phyloP scores from a whole-genome alignment of 2,113 vertebrate genomes.

The Vombatus ursinus region DNA sequence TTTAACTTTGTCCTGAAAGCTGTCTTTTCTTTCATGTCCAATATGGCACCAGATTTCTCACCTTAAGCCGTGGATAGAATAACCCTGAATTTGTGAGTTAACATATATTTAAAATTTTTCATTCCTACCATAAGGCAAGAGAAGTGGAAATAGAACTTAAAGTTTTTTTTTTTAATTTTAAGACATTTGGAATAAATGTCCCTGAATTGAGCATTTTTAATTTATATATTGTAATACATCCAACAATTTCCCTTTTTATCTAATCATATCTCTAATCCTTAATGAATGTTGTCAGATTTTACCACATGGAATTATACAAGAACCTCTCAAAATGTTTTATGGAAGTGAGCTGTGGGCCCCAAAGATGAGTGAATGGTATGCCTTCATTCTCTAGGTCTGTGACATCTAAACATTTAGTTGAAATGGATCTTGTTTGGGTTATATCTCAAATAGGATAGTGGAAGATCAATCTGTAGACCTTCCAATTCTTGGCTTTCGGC shows the following conservation, averaged over 20 bases:
- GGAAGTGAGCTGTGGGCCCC: not conserved
- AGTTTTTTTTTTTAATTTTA: not conserved
- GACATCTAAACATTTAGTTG: not conserved
- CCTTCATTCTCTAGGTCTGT: not conserved
- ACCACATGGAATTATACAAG: constrained; percentile 3
- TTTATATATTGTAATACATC: not conserved
- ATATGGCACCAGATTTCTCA: not conserved
- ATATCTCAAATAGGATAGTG: not conserved
- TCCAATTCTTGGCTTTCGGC: not conserved
- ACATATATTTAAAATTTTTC: not conserved
- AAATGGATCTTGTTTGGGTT: not conserved
- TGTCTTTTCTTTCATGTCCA: not conserved
- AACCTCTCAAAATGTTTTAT: not conserved
- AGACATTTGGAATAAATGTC: constrained; percentile 16
- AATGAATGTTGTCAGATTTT: not conserved
- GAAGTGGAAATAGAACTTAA: not conserved
- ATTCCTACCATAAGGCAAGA: constrained; percentile 33
- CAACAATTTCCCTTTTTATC: not conserved
- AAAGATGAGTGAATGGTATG: not conserved
- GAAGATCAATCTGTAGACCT: not conserved
- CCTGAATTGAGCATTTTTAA: not conserved
- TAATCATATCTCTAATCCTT: not conserved
- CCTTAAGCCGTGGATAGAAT: not conserved
- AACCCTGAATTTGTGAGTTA: not conserved
- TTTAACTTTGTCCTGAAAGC: not conserved